These are phyloP conservation scores for Prosopocoilus inquinatus DNA, from an alignment of 2,888 invertebrate genomes.

Conservation along the genomic window DNA sequence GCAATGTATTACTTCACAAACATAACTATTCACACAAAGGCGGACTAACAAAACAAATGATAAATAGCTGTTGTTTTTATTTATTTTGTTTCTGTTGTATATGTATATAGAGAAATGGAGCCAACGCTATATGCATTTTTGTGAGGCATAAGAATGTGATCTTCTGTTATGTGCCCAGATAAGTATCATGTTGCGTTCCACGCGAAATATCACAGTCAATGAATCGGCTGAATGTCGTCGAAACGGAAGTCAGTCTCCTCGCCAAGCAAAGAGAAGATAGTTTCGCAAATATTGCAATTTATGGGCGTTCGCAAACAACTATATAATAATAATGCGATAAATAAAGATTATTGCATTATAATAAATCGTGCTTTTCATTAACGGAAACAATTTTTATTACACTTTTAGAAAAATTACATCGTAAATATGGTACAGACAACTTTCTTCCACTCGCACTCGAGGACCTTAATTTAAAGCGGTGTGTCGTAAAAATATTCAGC, in stretches of 20 bases:
- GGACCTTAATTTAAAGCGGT: background rate
- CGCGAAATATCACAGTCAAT: conserved; percentile 20
- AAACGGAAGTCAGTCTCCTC: conserved; percentile 35
- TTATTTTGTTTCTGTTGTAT: conserved; percentile 10
- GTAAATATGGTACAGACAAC: too few relatives aligned
- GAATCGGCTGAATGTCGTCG: conserved; percentile 28
- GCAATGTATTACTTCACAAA: background rate
- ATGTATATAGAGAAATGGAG: conserved; percentile 12
- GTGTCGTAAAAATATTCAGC: background rate
- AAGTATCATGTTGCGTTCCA: conserved; percentile 16
- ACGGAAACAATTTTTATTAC: too few relatives aligned
- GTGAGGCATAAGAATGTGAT: conserved; percentile 10
- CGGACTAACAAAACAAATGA: conserved; percentile 13
- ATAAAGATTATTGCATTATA: background rate
- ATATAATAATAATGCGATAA: conserved; percentile 20
- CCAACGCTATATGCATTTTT: conserved; percentile 15
- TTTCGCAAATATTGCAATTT: conserved; percentile 24
- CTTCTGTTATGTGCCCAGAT: conserved; percentile 22
- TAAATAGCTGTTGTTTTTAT: conserved; percentile 8
- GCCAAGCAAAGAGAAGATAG: conserved; percentile 32
- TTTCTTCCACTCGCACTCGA: background rate
- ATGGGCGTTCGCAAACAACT: conserved; percentile 20
- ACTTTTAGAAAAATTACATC: too few relatives aligned
- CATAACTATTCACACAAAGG: conserved; percentile 9
- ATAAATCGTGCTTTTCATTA: background rate